phyloP scores from a whole-genome alignment of 2,888 invertebrate genomes.

The Orgyia antiqua region DNA sequence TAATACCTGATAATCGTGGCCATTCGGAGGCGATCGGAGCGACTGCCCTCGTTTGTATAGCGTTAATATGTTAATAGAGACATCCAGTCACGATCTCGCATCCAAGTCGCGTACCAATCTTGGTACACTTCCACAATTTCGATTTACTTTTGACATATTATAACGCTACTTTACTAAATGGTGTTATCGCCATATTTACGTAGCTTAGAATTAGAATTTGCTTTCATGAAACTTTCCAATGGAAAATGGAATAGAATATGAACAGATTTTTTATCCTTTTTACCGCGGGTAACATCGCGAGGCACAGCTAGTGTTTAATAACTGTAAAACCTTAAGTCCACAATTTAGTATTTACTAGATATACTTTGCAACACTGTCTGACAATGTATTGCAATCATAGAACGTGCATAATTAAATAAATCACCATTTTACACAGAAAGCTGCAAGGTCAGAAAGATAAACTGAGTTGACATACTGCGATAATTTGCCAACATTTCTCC shows the following conservation, averaged over 20 bases:
- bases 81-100: slow-evolving; percentile 30
- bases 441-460: slow-evolving; percentile 13
- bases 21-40: slow-evolving; percentile 28
- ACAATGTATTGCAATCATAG: too few species aligned
- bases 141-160: slow-evolving; percentile 37
- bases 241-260: too few species aligned
- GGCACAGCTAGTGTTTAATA: too few species aligned
- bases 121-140: slow-evolving; percentile 37
- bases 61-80: slow-evolving; percentile 50
- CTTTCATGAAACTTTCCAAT: too few species aligned
- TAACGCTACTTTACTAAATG: slow-evolving; percentile 13
- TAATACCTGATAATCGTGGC: slow-evolving; percentile 34
- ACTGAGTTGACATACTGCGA: slow-evolving; percentile 21
- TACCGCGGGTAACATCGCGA: too few species aligned
- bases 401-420: slow-evolving; percentile 10
- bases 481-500: slow-evolving; percentile 20
- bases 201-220: too few species aligned
- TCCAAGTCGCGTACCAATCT: slow-evolving; percentile 31
- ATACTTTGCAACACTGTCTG: too few species aligned
- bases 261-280: too few species aligned
- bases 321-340: too few species aligned
- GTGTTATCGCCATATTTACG: too few species aligned
- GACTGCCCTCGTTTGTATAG: slow-evolving; percentile 37
- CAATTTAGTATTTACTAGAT: too few species aligned
- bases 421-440: slow-evolving; percentile 19